Evolutionary conservation across 2,797 vertebrate genomes (phyloP), one percentile per base, ranked within the genome.

Genomic region (Melanotaenia trifasciata): DNA sequence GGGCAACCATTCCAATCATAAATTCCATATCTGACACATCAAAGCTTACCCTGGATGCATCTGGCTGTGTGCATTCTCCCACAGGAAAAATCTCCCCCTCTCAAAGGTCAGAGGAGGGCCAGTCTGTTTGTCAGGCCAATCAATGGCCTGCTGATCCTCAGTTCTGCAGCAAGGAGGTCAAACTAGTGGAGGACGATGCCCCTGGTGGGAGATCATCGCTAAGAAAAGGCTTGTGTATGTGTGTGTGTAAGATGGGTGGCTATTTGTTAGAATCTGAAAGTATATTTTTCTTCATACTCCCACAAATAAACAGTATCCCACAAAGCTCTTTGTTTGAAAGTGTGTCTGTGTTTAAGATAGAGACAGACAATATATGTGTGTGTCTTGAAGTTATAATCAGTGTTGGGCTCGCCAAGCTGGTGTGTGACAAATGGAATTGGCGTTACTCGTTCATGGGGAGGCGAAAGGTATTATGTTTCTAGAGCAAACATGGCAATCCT

Each of bases 381-480:
- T 36, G 59, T 38, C 73, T 74, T 72, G 74, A 91, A 82, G 90
- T 91, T 94, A 93, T 76, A 75, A 90, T 87, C 94, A 93, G 89
- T 91, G 93, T 95, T 87, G 89, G 64, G 93, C 90, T 94, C 72
- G 93, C 90, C 85, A 65, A 78, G 74, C 86, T 90, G 84, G 92
- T 89, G 95, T 91, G 93, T 96, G 96, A 96, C 96, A 94, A 90
- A 95, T 94, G 94, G 93, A 93, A 94, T 92, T 93, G 92, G 91
- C 78, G 73, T 91, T 40, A 4, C 13, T 40, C 14, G 38, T 40
- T 14, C 10, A 10, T 40, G 2, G 36, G 67, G 73, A 79, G 60
- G 70, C 59, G 64, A 70, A 65, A 45, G 85, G 87, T 80, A 84
- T 94, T 86, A 85, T 89, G 84, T 87, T 92, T 87, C 87, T 83